Evolutionary conservation across 1,140 invertebrate species (phyloP), one percentile per base, ranked within the genome.

Genomic region (Drosophila melanica): DNA sequence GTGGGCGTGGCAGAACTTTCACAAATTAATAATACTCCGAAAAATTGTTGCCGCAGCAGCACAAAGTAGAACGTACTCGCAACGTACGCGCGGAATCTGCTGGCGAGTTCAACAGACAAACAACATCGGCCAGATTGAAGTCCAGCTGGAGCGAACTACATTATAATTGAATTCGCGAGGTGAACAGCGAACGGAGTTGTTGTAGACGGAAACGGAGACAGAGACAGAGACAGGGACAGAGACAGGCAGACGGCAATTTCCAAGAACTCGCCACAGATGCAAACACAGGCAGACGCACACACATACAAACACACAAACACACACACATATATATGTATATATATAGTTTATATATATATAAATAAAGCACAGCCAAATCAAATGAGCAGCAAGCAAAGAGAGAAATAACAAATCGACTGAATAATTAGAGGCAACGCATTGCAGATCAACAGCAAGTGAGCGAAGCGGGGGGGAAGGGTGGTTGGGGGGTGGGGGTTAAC

Each of bases 141-240:
- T 39, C n/a, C 42, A 33, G 57, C 50, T 65, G 73, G 48, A 75
- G 82, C 71, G 82, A 82, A 35, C 33, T 35, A 35, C 82, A 74
- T 77, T 79, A 81, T 87, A 87, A 87, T 87, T 87, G 82, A 87
- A 87, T 81, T 87, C 82, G 65, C 82, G 75, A 86, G 59, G 82
- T 79, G 77, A 85, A 84, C 80, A 77, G 65, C 66, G 44, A 51
- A 16, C 63, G 7, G 48, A 50, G 48, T 9, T 16, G 71, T 64
- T 20, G 20, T 68, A 79, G 72, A 76, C 71, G 72, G 30, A 35
- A 23, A 65, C 23, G 60, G 42, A 42, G 39, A 27, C 69, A 67
- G 70, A 86, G 78, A 68, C 75, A 72, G 45, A n/a, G n/a, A n/a
- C n/a, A n/a, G n/a, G 42, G 35, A 71, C 12, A 42, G 44, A 23